Evolutionary conservation across 2,797 vertebrate genomes (phyloP), one percentile per base, ranked within the genome.

Genomic region (Galago senegalensis): DNA sequence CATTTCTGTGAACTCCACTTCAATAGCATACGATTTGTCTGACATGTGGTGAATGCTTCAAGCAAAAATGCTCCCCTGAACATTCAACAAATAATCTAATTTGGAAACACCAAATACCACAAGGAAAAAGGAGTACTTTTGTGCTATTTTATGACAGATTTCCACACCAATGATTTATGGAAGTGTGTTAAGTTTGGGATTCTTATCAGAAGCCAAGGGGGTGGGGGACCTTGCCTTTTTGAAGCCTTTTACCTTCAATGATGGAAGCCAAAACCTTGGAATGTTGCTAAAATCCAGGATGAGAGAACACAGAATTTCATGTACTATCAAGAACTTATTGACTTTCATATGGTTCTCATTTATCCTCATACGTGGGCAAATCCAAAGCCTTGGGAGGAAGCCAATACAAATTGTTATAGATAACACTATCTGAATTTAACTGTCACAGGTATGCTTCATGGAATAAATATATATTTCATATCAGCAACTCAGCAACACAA

Each of bases 341-440:
- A 96, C 91, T 97, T 97, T 97, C 97, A 97, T 97, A 96, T 97
- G 97, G 96, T 96, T 97, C 94, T 96, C 94, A 96, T 98, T 97
- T 97, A 93, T 97, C 93, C 82, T 97, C 29, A 73, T 94, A 92
- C 85, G 95, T 31, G 70, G 92, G 92, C 27, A 93, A 97, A 96
- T 93, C 87, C 89, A 97, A 97, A 94, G 65, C 56, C 27, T 95
- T 97, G 97, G 97, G 73, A 84, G 25, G 31, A 97, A 95, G 94
- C 97, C 97, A 97, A 81, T 91, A 96, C 96, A 97, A 97, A 97
- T 97, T 97, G 94, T 96, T 97, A 94, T 3, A 98, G 96, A 96
- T 97, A 97, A 91, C 77, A 86, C 82, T 97, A 96, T 98, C 94
- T 95, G 91, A 96, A 94, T 87, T 88, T 96, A 94, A 95, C 91